A percentile compares a stretch with the other conserved stretches of the same genome.
These are phyloP conservation scores for Rhabdornis inornatus DNA, from an alignment of 2,113 vertebrate species.

Conservation along the genomic window DNA sequence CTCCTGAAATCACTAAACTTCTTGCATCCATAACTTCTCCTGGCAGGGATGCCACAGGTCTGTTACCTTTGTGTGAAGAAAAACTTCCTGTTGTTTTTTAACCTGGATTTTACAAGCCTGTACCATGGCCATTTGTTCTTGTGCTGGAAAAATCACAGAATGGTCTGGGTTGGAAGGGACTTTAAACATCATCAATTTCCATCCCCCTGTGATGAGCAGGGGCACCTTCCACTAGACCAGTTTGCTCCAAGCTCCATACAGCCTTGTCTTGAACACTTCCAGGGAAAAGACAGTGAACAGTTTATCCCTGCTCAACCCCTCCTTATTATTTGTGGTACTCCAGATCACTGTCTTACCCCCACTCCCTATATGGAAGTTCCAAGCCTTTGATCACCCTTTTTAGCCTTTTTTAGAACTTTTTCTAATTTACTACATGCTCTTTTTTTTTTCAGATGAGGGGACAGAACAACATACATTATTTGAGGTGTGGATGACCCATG, in stretches of 20 bases:
- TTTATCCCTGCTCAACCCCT: neutral
- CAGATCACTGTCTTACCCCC: neutral
- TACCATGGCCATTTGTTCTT: neutral
- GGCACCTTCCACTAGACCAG: neutral
- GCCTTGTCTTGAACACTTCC: neutral
- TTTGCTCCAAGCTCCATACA: neutral
- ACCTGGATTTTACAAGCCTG: neutral
- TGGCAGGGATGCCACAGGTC: neutral
- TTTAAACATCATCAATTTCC: neutral
- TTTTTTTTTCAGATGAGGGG: neutral
- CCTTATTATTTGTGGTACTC: neutral
- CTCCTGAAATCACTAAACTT: neutral
- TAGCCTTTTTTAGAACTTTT: neutral
- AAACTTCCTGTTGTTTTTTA: neutral
- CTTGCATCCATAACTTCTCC: neutral
- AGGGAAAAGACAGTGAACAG: neutral
- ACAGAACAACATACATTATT: neutral
- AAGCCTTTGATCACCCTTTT: neutral
- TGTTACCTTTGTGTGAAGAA: neutral
- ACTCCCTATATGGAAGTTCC: neutral
- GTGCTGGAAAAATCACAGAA: neutral
- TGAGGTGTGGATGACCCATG: neutral
- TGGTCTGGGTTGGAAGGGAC: neutral
- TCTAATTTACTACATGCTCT: neutral
- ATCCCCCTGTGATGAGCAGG: too few relatives aligned